Conservation (phyloP, 2,113 vertebrate genomes). For the Gnathonemus longibarbis region DNA sequence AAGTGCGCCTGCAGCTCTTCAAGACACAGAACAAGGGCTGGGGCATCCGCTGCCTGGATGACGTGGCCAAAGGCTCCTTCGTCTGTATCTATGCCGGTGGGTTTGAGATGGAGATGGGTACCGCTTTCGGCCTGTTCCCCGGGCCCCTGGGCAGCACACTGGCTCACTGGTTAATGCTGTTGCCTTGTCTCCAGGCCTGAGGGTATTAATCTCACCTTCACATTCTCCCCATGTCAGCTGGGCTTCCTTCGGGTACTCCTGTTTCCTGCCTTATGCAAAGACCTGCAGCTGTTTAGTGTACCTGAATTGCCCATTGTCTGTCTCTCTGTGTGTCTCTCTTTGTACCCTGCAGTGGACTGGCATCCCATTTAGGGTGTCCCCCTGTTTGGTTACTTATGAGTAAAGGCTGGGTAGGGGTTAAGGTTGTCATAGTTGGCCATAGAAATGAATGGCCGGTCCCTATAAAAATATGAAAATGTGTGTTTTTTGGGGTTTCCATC, state of each 20-base stretch:
- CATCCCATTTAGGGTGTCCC: not conserved
- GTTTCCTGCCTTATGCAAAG: not conserved
- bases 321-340: not conserved
- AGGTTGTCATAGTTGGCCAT: not conserved
- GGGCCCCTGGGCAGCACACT: not conserved
- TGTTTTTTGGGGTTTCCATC: not conserved
- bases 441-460: not conserved
- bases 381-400: not conserved
- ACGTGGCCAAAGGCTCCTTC: slow-evolving; percentile 92
- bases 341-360: too few relatives aligned
- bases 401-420: not conserved
- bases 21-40: slow-evolving; percentile 98
- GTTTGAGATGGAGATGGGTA: not conserved
- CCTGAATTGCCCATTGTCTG: not conserved
- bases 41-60: slow-evolving; percentile 94
- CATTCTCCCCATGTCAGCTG: not conserved
- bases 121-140: not conserved
- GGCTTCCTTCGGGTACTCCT: not conserved
- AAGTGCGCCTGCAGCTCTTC: slow-evolving; percentile 93
- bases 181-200: not conserved
- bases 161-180: not conserved
- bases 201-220: not conserved
- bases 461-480: not conserved
- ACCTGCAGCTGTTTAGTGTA: not conserved
- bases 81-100: slow-evolving; percentile 96